Percentiles rank a stretch among this genome's conserved stretches.
Conservation (phyloP, 2,113 vertebrate genomes). For the Salvator merianae region DNA sequence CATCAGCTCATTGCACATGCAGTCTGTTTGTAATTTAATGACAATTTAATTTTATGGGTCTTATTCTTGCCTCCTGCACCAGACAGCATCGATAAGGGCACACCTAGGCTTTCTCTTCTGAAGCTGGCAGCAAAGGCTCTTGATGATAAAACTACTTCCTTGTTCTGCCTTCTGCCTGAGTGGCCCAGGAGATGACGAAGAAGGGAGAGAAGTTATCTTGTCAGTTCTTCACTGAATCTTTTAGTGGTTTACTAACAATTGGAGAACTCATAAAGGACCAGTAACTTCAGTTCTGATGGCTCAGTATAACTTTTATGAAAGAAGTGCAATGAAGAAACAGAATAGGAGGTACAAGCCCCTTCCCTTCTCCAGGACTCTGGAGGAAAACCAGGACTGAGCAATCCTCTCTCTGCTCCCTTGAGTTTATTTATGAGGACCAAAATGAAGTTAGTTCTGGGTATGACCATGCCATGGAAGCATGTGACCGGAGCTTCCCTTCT, state of each 20-base stretch:
- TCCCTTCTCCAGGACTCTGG: too few species aligned
- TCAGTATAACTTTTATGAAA: constrained; percentile 1
- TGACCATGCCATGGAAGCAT: too few species aligned
- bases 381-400: too few species aligned
- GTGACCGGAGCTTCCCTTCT: too few species aligned
- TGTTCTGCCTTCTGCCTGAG: not conserved
- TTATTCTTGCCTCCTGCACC: constrained; percentile 10
- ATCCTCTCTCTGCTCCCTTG: too few species aligned
- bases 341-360: not conserved
- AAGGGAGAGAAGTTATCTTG: constrained; percentile 43
- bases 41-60: constrained; percentile 23
- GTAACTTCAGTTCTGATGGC: not conserved
- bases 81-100: not conserved
- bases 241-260: not conserved
- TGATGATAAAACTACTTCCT: constrained; percentile 14
- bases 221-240: not conserved
- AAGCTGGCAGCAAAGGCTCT: constrained; percentile 8
- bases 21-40: not conserved
- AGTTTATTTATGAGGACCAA: too few species aligned
- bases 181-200: constrained; percentile 25
- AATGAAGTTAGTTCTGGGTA: too few species aligned
- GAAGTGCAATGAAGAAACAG: not conserved
- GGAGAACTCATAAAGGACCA: not conserved
- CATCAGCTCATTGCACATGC: constrained; percentile 3
- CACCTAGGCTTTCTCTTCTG: constrained; percentile 32